Evolutionary conservation across 2,113 vertebrate species (phyloP).

Genomic region (Raphicerus campestris): DNA sequence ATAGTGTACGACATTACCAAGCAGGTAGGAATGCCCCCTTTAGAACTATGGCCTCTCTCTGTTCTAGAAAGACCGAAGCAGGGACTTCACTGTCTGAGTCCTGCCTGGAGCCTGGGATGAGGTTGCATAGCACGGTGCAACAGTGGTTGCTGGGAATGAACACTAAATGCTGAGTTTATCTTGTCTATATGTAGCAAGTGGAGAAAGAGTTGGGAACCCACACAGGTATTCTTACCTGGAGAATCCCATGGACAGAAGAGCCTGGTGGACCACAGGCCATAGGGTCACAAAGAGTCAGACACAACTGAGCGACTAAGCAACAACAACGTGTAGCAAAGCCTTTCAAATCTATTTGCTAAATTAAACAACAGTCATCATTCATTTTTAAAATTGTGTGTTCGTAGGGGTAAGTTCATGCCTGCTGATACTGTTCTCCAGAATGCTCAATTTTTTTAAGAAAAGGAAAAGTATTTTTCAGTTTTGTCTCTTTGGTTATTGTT

Average conservation of each 20-base stretch:
- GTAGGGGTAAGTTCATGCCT: not conserved
- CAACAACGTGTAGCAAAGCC: not conserved
- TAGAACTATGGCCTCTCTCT: not conserved
- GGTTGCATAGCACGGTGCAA: not conserved
- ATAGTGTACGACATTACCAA: conserved; percentile 99
- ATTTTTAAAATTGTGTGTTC: not conserved
- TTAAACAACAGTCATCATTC: not conserved
- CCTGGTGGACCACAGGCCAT: not conserved
- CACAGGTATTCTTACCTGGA: not conserved
- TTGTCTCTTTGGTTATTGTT: not conserved
- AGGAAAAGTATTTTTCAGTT: not conserved
- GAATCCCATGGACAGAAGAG: not conserved
- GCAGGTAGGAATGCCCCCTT: conserved; percentile 82
- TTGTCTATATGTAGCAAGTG: not conserved
- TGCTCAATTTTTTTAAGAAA: not conserved
- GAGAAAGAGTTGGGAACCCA: not conserved
- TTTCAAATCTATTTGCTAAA: not conserved
- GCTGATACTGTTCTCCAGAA: not conserved
- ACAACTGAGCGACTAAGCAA: not conserved
- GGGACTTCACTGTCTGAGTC: not conserved
- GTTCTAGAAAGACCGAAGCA: not conserved
- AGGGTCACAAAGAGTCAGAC: not conserved
- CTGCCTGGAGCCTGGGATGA: not conserved
- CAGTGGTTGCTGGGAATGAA: not conserved
- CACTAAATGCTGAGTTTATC: not conserved